These are phyloP conservation scores for Porites cylindrica DNA, from an alignment of 92 coral and sea anemone genomes.

Conservation along the genomic window DNA sequence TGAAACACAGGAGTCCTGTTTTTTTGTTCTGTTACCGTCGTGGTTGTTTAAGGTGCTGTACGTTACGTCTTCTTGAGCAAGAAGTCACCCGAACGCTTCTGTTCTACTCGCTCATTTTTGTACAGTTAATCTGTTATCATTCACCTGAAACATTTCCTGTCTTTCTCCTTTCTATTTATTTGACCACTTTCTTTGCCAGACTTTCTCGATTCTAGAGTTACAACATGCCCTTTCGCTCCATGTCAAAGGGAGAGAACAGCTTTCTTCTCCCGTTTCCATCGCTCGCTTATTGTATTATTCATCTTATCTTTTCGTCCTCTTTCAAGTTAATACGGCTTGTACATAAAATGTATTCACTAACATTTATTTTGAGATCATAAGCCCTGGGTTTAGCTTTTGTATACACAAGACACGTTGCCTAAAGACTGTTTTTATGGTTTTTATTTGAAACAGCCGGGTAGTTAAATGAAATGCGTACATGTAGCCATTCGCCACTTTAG, in stretches of 20 bases:
- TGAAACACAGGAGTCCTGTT: too few species aligned
- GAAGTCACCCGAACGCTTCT: too few species aligned
- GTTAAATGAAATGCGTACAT: background rate
- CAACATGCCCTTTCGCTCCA: background rate
- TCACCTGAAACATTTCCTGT: background rate
- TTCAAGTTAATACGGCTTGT: background rate
- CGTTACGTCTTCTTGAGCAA: too few species aligned
- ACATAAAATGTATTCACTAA: background rate
- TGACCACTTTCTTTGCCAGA: background rate
- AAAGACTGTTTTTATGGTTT: background rate
- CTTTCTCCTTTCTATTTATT: background rate
- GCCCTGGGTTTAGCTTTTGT: background rate
- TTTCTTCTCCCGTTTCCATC: background rate
- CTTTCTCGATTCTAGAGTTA: background rate
- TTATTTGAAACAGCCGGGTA: background rate
- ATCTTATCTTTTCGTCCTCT: background rate
- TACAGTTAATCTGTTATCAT: background rate
- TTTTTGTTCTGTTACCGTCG: too few species aligned
- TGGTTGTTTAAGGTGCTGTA: too few species aligned
- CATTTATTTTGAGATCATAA: too few species aligned
- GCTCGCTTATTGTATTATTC: background rate
- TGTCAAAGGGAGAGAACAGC: background rate
- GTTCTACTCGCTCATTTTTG: background rate
- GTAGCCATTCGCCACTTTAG: background rate
- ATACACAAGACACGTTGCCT: background rate